Base-by-base conservation (phyloP, 2,113 vertebrate genomes). In the Bos taurus region DNA sequence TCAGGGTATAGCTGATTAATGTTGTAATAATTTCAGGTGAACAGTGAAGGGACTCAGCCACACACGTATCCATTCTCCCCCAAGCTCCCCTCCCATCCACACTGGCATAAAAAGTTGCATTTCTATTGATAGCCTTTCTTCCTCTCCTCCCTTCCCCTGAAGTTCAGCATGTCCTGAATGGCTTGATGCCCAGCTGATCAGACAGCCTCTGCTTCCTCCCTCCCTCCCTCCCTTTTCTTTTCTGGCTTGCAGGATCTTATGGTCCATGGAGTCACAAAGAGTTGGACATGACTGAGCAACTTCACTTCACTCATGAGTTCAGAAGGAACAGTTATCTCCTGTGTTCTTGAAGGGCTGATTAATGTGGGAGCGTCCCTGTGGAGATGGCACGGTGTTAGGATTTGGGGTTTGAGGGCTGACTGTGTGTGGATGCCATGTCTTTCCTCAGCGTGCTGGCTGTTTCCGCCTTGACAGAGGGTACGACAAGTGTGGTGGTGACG, bases 11-110 rank as follows among this genome's bases (percentile, higher is more conserved):
- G 67, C 36, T 74, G 23, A 77, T 26, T 77, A 43, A 26, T 43
- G 40, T 25, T 26, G 21, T 77, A 43, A 77, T 71, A 40, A 40
- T 77, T 77, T 26, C 71, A 77, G 71, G 71, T 43, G 40, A 77
- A 77, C 40, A 25, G 12, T 26, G 21, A 77, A 77, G 71, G 12
- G 23, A 77, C 36, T 77, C 71, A 77, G 71, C 40, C 36, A 77
- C 26, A 77, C 6, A 77, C 0, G 0, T 43, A 43, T 43, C 40
- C 1, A 0, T 43, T 77, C 12, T 77, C 11, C 23, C 36, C 6
- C 40, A 77, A 40, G 40, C 23, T 77, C 40, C 6, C 36, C 71
- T 43, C 36, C 40, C 71, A 77, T 43, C 28, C 71, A 77, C 0
- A 1, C 23, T 26, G 23, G 40, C 23, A 43, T 77, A 77, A 25